Base-by-base conservation (phyloP, 2,797 vertebrate species). In the Sebastes matsubarae region DNA sequence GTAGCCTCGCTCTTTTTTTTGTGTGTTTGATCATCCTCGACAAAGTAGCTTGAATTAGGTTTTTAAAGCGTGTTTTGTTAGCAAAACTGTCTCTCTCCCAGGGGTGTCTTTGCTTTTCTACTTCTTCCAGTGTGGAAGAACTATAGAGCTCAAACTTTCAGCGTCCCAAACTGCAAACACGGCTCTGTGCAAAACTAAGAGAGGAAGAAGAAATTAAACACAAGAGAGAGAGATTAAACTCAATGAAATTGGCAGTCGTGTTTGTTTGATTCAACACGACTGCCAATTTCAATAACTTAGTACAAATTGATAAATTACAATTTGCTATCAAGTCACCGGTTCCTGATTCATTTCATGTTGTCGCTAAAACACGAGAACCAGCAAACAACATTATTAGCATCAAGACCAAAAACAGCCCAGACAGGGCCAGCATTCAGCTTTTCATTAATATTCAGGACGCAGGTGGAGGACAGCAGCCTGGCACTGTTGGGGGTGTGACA, bases 401-500 rank as follows among this genome's bases (percentile, higher is more conserved):
- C n/a, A 22, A 69, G 14, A 67, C 70, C 74, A 69, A 70, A 27
- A 79, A 64, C 66, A 68, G 59, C 30, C 5, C 60, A 80, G 68
- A 87, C 75, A 83, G 61, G 57, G 70, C 2, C 74, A 30, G 57
- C 24, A 59, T 75, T 83, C 75, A 83, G 76, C 50, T 32, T 59
- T 60, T 77, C 77, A 88, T 91, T 89, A 78, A 85, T 83, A 91
- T 89, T 91, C 86, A 82, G 73, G 84, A 82, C 57, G 25, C 84
- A 87, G 80, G 87, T 89, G 86, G 82, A 91, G 89, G 79, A 87
- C 85, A 82, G 83, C 79, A 80, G 74, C 76, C 76, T 82, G 75
- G 77, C 80, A 84, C 86, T 69, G 74, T 72, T 69, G 72, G 77
- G 79, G 76, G 73, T 78, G 78, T 72, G 36, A 55, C 58, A 63